These are phyloP conservation scores for Phainopepla nitens DNA, from an alignment of 2,113 vertebrate species.

Conservation along the genomic window DNA sequence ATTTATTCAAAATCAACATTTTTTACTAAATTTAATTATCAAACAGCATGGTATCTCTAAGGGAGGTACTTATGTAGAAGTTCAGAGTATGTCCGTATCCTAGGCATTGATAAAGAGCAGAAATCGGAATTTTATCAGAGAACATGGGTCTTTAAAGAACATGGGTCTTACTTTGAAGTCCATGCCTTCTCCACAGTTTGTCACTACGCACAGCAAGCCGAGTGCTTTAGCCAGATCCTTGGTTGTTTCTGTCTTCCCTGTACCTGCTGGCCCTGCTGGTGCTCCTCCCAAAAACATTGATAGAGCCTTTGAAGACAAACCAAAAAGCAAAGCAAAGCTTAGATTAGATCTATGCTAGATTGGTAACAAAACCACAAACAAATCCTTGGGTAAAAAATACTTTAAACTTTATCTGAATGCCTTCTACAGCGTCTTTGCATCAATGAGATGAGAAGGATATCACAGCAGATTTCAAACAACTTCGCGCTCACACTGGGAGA, in stretches of 20 bases:
- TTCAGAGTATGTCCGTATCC: neutral
- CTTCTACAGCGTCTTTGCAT: neutral
- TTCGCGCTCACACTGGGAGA: accelerated
- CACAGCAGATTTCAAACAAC: neutral
- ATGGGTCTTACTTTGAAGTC: conserved; percentile 89
- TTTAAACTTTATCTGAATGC: neutral
- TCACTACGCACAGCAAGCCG: conserved; percentile 93
- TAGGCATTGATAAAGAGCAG: neutral
- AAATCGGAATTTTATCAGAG: neutral
- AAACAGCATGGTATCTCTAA: neutral
- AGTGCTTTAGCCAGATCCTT: conserved; percentile 97
- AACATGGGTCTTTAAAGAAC: neutral
- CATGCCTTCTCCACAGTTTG: conserved; percentile 98
- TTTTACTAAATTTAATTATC: neutral
- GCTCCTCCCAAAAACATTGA: conserved; percentile 97
- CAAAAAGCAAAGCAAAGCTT: neutral
- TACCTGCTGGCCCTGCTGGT: conserved; percentile 93
- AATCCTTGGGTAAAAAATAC: neutral
- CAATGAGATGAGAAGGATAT: neutral
- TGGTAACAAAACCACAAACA: neutral
- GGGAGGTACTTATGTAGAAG: neutral
- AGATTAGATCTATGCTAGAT: neutral
- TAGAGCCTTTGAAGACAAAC: conserved; percentile 78
- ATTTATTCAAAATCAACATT: neutral
- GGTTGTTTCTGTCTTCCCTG: conserved; percentile 95